Conservation (phyloP, 2,113 vertebrate species). For the Thamnaconus septentrionalis region DNA sequence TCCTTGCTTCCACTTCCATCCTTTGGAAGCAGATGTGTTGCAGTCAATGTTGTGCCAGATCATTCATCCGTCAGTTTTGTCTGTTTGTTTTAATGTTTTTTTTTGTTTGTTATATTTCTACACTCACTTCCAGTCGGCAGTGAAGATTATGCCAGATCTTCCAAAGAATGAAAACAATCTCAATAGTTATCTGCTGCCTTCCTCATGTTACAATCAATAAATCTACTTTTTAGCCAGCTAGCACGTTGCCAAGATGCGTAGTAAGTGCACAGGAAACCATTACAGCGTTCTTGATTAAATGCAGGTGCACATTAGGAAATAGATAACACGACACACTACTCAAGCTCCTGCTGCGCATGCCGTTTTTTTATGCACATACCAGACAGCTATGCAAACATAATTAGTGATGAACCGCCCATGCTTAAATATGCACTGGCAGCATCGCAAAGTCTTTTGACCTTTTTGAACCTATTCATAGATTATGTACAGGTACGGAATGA, state of each 20-base stretch:
- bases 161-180: neutral
- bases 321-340: neutral
- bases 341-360: no score
- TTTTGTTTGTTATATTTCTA: no score
- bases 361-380: no score
- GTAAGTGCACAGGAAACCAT: constrained; percentile 52
- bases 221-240: constrained; percentile 19
- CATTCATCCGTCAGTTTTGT: no score
- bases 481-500: no score
- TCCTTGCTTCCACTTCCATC: constrained; percentile 7
- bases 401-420: neutral
- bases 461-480: neutral
- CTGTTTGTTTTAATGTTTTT: no score
- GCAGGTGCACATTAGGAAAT: constrained; percentile 9
- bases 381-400: no score
- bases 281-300: constrained; percentile 34
- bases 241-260: constrained; percentile 21
- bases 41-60: neutral
- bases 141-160: no score
- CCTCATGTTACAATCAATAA: constrained; percentile 51
- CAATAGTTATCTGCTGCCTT: constrained; percentile 6
- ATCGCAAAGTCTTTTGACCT: neutral
- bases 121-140: no score
- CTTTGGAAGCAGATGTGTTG: neutral
- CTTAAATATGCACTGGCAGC: neutral